phyloP scores from a whole-genome alignment of 1,140 invertebrate species.

The Ericerus pela region DNA sequence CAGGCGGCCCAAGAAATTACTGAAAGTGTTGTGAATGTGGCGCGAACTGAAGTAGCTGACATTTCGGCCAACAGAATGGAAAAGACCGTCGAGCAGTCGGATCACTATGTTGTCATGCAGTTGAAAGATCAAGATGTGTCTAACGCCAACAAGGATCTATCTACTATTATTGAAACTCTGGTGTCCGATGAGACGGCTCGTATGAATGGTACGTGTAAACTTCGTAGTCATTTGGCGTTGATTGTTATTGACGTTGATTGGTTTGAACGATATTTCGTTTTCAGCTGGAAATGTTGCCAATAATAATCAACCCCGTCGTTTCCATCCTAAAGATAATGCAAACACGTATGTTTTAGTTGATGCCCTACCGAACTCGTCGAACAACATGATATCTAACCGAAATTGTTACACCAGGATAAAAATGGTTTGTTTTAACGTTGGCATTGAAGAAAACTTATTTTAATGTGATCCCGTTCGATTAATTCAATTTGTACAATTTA shows the following conservation, averaged over 20 bases:
- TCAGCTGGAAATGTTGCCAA: background rate
- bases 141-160: conserved; percentile 53
- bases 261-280: background rate
- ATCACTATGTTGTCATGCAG: conserved; percentile 5
- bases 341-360: background rate
- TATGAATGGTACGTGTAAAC: conserved; percentile 1
- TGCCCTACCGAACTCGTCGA: background rate
- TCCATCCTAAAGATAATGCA: background rate
- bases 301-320: conserved; percentile 4
- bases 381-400: background rate
- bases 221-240: background rate
- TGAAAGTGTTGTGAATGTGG: conserved; percentile 63
- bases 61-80: background rate
- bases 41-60: background rate
- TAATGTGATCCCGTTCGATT: too few species aligned
- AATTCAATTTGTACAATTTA: background rate
- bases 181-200: conserved; percentile 39
- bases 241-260: background rate
- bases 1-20: conserved; percentile 83
- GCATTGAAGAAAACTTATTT: too few species aligned
- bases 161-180: conserved; percentile 67
- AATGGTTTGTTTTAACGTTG: conserved; percentile 1
- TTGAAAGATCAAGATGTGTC: conserved; percentile 35
- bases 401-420: background rate
- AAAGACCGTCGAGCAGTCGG: background rate